A percentile compares a stretch with the other conserved stretches of the same genome.
Evolutionary conservation across 2,888 invertebrate species (phyloP).

Genomic region (Cephus pygmeus): DNA sequence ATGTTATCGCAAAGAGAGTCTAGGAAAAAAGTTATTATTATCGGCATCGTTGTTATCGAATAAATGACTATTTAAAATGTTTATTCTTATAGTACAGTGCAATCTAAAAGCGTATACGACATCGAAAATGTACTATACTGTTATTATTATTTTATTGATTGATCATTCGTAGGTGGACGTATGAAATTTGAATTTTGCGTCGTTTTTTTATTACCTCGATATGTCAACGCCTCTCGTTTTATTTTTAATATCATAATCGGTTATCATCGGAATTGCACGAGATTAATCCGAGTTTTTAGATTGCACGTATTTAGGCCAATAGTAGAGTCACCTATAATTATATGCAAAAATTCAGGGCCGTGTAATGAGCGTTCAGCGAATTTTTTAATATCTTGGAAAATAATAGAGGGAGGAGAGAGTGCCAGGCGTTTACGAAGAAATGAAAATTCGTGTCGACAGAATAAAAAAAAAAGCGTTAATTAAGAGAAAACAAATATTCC

Average conservation of each 20-base stretch:
- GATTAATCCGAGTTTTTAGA: slow-evolving; percentile 31
- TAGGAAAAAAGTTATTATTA: slow-evolving; percentile 29
- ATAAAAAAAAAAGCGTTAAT: slow-evolving; percentile 18
- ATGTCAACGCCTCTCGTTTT: neutral
- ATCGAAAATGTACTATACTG: neutral
- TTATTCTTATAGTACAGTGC: slow-evolving; percentile 22
- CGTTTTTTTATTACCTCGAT: slow-evolving; percentile 1
- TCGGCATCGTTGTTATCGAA: slow-evolving; percentile 35
- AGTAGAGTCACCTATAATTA: slow-evolving; percentile 24
- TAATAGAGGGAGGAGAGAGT: neutral
- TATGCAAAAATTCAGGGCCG: slow-evolving; percentile 37
- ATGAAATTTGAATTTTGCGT: slow-evolving; percentile 19
- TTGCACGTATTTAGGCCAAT: slow-evolving; percentile 37
- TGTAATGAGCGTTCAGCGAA: slow-evolving; percentile 19
- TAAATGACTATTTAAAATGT: slow-evolving; percentile 6
- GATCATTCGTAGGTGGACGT: slow-evolving; percentile 17
- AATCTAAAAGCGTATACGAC: slow-evolving; percentile 23
- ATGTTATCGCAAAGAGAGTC: slow-evolving; percentile 31
- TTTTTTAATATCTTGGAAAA: slow-evolving; percentile 13
- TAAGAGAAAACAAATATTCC: slow-evolving; percentile 27
- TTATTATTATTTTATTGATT: slow-evolving; percentile 22
- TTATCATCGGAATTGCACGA: too few relatives aligned
- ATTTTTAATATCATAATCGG: neutral
- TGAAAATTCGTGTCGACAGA: slow-evolving; percentile 27
- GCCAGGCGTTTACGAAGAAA: too few relatives aligned